Percentiles rank a stretch among this genome's conserved stretches.
Evolutionary conservation across 2,888 invertebrate genomes (phyloP).

Genomic region (Cryptus viduatorius): DNA sequence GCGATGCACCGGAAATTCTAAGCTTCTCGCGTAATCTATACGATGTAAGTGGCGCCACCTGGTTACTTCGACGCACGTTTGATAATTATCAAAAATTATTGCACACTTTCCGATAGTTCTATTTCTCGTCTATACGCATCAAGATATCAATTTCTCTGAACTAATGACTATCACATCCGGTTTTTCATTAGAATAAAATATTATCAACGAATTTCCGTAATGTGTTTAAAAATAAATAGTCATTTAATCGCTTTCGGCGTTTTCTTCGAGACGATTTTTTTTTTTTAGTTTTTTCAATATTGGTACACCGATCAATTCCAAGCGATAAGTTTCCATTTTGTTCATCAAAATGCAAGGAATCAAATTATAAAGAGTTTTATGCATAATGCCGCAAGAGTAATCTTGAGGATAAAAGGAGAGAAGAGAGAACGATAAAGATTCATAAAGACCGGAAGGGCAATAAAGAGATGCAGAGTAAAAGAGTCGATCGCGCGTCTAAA

Average conservation of each 20-base stretch:
- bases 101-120: too few species aligned
- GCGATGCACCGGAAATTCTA: constrained; percentile 10
- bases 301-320: background rate
- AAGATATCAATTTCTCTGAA: too few species aligned
- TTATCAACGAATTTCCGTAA: too few species aligned
- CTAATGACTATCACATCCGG: too few species aligned
- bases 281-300: background rate
- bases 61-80: constrained; percentile 69
- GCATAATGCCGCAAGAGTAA: constrained; percentile 61
- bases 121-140: too few species aligned
- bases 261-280: background rate
- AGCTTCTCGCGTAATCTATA: background rate
- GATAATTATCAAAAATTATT: background rate
- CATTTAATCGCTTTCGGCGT: too few species aligned
- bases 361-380: constrained; percentile 22
- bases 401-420: constrained; percentile 65
- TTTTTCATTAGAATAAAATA: too few species aligned
- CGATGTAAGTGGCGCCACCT: constrained; percentile 48
- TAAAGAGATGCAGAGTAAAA: constrained; percentile 57
- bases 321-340: background rate
- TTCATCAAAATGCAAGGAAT: background rate
- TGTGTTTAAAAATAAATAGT: too few species aligned
- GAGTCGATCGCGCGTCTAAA: background rate
- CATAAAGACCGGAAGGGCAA: constrained; percentile 69
- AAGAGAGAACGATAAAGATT: constrained; percentile 71